A percentile compares a stretch with the other conserved stretches of the same genome.
Conservation (phyloP, 2,888 invertebrate species). For the Aporophyla lueneburgensis region DNA sequence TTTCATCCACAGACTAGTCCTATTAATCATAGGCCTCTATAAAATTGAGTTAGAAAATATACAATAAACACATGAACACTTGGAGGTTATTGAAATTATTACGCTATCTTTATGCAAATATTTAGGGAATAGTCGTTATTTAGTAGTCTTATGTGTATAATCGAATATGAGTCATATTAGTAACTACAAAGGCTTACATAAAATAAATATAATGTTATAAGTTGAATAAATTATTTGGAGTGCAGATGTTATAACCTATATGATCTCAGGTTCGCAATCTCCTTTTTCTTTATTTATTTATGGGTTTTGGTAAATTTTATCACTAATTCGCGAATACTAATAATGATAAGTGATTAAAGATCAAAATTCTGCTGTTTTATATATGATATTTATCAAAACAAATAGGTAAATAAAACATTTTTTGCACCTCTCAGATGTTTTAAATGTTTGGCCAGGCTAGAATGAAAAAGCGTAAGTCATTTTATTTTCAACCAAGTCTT, state of each 20-base stretch:
- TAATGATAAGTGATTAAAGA: too few species aligned
- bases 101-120: background rate
- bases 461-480: too few species aligned
- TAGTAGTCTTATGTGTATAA: background rate
- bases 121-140: background rate
- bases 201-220: background rate
- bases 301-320: background rate
- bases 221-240: background rate
- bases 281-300: background rate
- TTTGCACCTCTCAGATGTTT: too few species aligned
- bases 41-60: background rate
- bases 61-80: background rate
- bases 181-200: background rate
- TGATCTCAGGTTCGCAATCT: background rate
- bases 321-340: background rate
- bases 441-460: too few species aligned
- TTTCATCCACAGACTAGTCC: background rate
- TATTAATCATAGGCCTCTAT: background rate
- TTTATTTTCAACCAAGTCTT: too few species aligned
- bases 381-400: too few species aligned
- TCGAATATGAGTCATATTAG: background rate
- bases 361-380: too few species aligned
- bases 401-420: too few species aligned
- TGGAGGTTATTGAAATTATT: background rate
- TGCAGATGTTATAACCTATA: too few species aligned